These are phyloP conservation scores for Mesitornis unicolor DNA, from an alignment of 2,113 vertebrate species.

Conservation along the genomic window DNA sequence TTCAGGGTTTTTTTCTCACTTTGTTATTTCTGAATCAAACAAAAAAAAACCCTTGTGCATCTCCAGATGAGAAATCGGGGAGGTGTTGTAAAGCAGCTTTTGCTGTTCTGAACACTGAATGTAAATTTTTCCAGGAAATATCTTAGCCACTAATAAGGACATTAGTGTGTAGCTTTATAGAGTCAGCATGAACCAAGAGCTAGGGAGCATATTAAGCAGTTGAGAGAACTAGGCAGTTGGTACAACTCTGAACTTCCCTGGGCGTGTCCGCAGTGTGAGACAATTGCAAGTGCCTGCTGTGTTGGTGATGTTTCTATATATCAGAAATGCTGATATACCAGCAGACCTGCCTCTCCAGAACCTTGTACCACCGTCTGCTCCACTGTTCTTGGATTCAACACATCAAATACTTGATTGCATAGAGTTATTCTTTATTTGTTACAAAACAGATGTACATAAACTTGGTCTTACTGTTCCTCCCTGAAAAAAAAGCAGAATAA, in stretches of 20 bases:
- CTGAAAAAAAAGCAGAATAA: neutral
- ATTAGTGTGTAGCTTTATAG: neutral
- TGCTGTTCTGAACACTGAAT: neutral
- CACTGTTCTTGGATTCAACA: neutral
- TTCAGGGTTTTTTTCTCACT: slow-evolving; percentile 13
- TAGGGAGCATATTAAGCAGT: neutral
- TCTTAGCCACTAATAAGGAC: neutral
- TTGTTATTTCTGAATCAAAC: neutral
- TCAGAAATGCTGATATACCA: neutral
- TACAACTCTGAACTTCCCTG: neutral
- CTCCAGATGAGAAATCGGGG: neutral
- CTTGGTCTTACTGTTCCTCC: neutral
- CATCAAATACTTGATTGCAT: neutral
- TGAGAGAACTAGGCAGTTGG: neutral
- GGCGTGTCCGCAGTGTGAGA: neutral
- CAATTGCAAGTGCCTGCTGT: neutral
- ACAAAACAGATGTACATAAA: neutral
- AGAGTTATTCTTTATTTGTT: neutral
- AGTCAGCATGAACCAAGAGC: neutral
- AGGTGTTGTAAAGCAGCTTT: neutral
- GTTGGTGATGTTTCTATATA: neutral
- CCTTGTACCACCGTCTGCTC: neutral
- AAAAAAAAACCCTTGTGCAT: neutral
- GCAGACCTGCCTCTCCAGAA: neutral
- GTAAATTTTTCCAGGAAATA: neutral